Percentiles rank a stretch among this genome's conserved stretches.
Evolutionary conservation across 2,797 vertebrate genomes (phyloP).

Genomic region (Mergus octosetaceus): DNA sequence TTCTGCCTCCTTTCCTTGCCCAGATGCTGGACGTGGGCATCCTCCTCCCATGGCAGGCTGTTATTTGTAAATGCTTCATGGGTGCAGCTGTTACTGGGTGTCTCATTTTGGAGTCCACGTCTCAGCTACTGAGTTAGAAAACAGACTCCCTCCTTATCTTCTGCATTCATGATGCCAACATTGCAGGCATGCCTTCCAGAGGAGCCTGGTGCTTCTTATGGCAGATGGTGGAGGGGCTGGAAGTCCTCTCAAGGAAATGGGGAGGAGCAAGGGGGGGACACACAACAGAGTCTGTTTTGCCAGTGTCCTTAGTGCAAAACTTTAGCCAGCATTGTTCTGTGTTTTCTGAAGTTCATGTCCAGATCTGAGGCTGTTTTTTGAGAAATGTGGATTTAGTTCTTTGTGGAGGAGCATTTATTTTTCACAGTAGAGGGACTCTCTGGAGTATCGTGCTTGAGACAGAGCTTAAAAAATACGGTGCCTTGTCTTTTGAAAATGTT

Average conservation of each 20-base stretch:
- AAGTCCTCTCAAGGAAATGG: not conserved
- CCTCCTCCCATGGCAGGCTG: not conserved
- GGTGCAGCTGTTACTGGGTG: not conserved
- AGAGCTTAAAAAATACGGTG: conserved; percentile 2
- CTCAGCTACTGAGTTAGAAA: not conserved
- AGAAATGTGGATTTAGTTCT: not conserved
- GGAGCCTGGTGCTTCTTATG: not conserved
- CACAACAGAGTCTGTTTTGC: rapidly evolving
- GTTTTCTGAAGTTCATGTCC: not conserved
- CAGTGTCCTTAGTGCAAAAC: not conserved
- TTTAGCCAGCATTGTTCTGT: not conserved
- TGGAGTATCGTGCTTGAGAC: not conserved
- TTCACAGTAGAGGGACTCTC: not conserved
- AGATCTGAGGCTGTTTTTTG: not conserved
- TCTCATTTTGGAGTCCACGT: not conserved
- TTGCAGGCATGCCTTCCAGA: not conserved
- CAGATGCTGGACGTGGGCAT: not conserved
- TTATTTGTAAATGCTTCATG: not conserved
- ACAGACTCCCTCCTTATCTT: not conserved
- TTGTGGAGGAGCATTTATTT: not conserved
- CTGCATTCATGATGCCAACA: too few species aligned
- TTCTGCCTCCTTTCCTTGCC: not conserved
- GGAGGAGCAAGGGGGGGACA: not conserved
- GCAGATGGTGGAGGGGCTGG: not conserved
- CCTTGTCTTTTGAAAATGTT: not conserved